phyloP scores from a whole-genome alignment of 2,797 vertebrate species.

The Eulemur mongoz region DNA sequence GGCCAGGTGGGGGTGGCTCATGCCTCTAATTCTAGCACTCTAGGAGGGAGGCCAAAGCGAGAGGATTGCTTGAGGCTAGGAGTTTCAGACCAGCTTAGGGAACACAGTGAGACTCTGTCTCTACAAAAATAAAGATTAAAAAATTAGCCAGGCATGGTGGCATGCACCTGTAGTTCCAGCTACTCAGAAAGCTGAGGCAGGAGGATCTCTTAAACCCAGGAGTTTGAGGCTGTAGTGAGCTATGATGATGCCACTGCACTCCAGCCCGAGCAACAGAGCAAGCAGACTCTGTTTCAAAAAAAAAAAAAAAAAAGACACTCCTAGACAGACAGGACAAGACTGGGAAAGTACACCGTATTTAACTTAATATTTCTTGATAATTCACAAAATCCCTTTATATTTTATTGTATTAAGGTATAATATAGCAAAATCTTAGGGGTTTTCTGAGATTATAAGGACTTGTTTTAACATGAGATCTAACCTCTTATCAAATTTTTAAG shows the following conservation, averaged over 20 bases:
- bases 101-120: neutral
- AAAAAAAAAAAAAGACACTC: neutral
- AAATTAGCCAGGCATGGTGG: neutral
- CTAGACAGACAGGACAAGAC: neutral
- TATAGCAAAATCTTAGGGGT: neutral
- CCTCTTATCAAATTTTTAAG: neutral
- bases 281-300: too few relatives aligned
- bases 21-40: neutral
- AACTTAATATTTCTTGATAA: too few relatives aligned
- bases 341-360: neutral
- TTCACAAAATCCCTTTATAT: too few relatives aligned
- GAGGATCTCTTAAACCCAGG: too few relatives aligned
- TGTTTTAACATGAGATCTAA: neutral
- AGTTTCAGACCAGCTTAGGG: neutral
- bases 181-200: neutral
- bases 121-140: neutral
- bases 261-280: too few relatives aligned
- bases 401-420: neutral
- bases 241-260: too few relatives aligned
- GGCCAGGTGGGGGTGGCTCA: neutral
- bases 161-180: neutral
- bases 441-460: neutral
- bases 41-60: neutral
- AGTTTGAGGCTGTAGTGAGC: too few relatives aligned
- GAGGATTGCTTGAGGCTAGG: neutral